Base-by-base conservation (phyloP, 2,797 vertebrate genomes). In the Myotis myotis region DNA sequence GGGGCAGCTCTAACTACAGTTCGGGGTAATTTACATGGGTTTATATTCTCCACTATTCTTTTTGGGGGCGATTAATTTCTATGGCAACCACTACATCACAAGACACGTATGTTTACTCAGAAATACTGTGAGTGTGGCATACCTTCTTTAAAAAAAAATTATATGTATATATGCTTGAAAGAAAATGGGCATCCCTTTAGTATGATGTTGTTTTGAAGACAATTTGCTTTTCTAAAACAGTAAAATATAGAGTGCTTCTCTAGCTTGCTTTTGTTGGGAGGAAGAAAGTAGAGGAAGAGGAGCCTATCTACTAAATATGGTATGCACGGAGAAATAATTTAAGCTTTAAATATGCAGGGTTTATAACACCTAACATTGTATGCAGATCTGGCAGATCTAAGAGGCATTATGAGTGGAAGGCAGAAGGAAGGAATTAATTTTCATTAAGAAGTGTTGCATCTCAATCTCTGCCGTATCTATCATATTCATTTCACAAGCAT, bases 51-150 rank as follows among this genome's bases (percentile, higher is more conserved):
- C 41, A 71, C 53, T 83, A 96, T 95, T 93, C 97, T 96, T 97
- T 96, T 97, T 22, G 93, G 96, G 53, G 0, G 22, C 2, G 82
- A 98, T 98, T 98, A 98, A 97, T 97, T 96, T 85, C 98, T 97
- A 98, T 98, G 85, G 97, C 95, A 98, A 98, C 97, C 72, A 93
- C 87, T 86, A 88, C 87, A 98, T 94, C 33, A 83, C 80, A 96
- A 57, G 80, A 95, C 70, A 95, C 2, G n/a, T 91, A 82, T 70
- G 89, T 96, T 97, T 19, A 88, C 94, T 96, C 94, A 93, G 86
- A 95, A 97, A 97, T 60, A 93, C 51, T 96, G 62, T 95, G 96
- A 88, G 16, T 57, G 81, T 89, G 95, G 92, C 38, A 76, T 82
- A 86, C 70, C 94, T 90, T 97, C 92, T 97, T 93, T 95, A 9